Evolutionary conservation across 2,888 invertebrate genomes (phyloP).

Genomic region (Crematogaster levior): DNA sequence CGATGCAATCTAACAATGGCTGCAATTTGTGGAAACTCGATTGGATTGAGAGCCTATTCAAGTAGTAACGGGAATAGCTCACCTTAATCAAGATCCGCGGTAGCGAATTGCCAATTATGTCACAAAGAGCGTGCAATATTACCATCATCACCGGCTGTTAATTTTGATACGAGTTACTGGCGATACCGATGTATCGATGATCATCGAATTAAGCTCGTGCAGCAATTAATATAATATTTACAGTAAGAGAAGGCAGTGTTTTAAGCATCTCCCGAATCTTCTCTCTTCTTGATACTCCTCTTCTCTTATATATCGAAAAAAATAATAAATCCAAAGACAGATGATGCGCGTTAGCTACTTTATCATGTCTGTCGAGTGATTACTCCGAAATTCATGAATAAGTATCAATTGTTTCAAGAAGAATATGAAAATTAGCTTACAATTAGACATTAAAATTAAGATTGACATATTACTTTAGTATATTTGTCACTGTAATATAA

Average conservation of each 20-base stretch:
- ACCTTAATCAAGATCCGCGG: conserved; percentile 71
- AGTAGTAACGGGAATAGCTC: conserved; percentile 64
- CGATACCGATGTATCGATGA: not conserved
- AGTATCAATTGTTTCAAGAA: not conserved
- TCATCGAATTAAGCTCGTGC: not conserved
- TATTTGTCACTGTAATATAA: not conserved
- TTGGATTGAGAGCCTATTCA: conserved; percentile 46
- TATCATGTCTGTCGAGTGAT: not conserved
- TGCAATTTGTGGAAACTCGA: conserved; percentile 54
- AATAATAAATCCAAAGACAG: not conserved
- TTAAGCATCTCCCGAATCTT: not conserved
- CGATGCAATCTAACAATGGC: conserved; percentile 49
- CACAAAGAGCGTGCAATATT: conserved; percentile 70
- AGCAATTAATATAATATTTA: not conserved
- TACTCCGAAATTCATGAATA: not conserved
- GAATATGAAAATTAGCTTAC: not conserved
- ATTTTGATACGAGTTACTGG: conserved; percentile 62
- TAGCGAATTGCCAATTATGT: conserved; percentile 67
- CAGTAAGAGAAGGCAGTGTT: not conserved
- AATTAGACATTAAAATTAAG: not conserved
- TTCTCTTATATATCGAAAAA: not conserved
- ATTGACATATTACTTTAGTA: not conserved
- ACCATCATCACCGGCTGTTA: conserved; percentile 64
- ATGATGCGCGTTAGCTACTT: not conserved
- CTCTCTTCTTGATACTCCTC: not conserved